Evolutionary conservation across 2,888 invertebrate species (phyloP), one percentile per base, ranked within the genome.

Genomic region (Dryococelus australis): DNA sequence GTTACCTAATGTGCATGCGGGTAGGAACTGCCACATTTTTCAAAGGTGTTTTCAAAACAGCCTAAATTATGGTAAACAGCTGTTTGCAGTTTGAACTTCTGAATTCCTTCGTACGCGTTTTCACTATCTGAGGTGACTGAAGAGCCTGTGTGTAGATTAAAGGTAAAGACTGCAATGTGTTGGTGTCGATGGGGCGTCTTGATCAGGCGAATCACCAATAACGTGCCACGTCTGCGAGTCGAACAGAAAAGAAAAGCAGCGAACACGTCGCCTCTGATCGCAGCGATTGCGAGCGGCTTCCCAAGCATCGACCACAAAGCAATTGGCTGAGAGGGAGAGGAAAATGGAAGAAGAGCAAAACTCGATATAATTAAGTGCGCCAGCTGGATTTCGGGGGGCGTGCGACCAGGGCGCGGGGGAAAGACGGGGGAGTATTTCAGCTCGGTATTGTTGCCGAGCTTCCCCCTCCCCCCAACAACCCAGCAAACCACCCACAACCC

Each of bases 311-410:
- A 65, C 0, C 65, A 20, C 20, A 24, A 65, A 65, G 65, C 65
- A n/a, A 65, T 65, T 65, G 65, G 24, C 65, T 24, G 65, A 16
- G 65, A 1, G 24, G 8, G 65, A 1, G 65, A n/a, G 35, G 4
- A 35, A 35, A n/a, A 65, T 24, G 24, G n/a, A 65, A 83, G 83
- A 28, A 83, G n/a, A 26, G 35, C 8, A 35, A 28, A 83, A 83
- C 43, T 83, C 83, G 28, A 83, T 83, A 43, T 83, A 83, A 83
- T 83, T 83, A 83, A 83, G 83, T 10, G 65, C 20, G 65, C 65
- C 65, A 65, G 20, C 65, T n/a, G 65, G n/a, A 1, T 9, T n/a
- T 8, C 0, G 65, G n/a, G 65, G 20, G 24, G n/a, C n/a, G 65
- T 8, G n/a, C n/a, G 65, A n/a, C n/a, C 24, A 65, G 65, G 65